These are phyloP conservation scores for Hoplodrina blanda DNA, from an alignment of 2,888 invertebrate species.

Conservation along the genomic window DNA sequence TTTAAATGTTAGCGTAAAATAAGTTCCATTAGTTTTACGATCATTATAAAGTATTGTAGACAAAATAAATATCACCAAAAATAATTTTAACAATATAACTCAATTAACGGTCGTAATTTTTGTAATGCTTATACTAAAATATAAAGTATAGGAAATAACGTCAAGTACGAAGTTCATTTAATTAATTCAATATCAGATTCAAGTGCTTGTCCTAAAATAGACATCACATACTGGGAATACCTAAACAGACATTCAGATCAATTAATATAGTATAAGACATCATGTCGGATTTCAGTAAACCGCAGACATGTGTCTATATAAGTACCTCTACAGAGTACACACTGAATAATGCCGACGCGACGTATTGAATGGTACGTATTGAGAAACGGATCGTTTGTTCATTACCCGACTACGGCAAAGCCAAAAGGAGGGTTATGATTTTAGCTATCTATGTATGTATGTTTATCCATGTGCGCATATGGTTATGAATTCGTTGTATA, in stretches of 20 bases:
- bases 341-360: background rate
- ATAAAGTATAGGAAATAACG: background rate
- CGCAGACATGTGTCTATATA: conserved; percentile 38
- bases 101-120: too few species aligned
- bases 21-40: too few species aligned
- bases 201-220: background rate
- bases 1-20: too few species aligned
- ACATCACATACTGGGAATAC: background rate
- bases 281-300: conserved; percentile 35
- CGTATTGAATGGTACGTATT: conserved; percentile 23
- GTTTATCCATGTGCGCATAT: too few species aligned
- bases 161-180: background rate
- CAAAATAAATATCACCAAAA: too few species aligned
- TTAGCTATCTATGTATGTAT: too few species aligned
- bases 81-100: too few species aligned
- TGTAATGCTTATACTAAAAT: too few species aligned
- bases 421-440: too few species aligned
- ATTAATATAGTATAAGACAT: conserved; percentile 37
- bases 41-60: too few species aligned
- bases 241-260: conserved; percentile 24
- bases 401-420: background rate
- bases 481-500: too few species aligned
- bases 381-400: background rate
- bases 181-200: background rate
- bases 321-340: background rate